Base-by-base conservation (phyloP, 2,113 vertebrate species). In the Cephalopholis sonnerati region DNA sequence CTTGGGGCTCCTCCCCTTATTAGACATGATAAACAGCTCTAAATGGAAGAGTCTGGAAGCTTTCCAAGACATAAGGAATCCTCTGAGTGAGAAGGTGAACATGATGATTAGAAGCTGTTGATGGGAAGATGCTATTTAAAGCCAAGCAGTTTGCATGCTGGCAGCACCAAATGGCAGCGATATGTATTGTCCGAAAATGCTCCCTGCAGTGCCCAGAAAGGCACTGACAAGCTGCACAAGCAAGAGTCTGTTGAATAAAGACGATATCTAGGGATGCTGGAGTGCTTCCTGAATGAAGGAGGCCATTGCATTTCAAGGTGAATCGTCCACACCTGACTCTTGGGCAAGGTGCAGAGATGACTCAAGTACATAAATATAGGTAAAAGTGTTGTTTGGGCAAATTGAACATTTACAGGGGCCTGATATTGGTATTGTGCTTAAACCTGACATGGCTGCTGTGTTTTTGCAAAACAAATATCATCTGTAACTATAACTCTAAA, bases 1-100 rank as follows among this genome's bases (percentile, higher is more conserved):
- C 95, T 95, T 90, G 90, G 89, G 95, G 95, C 95, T 72, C 90
- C 83, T 85, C 83, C 89, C 82, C 73, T 84, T 77, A 93, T 95
- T 96, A 96, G 95, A 94, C 94, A 95, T 92, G 93, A 95, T 95
- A 94, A 94, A 95, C 92, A 93, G 36, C 94, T 95, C 94, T 94
- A 94, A 96, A 95, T 95, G 94, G 39, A 91, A 46, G 7, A 61
- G 41, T 69, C 73, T 73, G 79, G 58, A 74, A 80, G 63, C 3
- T 64, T 50, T 82, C 76, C 95, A 95, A 94, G 84, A 95, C 91
- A 93, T 2, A 16, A 62, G 25, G 46, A 84, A 70, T 79, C 73
- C 79, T 69, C 59, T 12, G 27, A 36, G 22, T 66, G 29, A 58
- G 51, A 27, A 44, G 17, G 2, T 74, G 64, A 65, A 53, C 9